Percentiles rank a stretch among this genome's conserved stretches.
Conservation (phyloP, 2,797 vertebrate species). For the Danio tinwini region DNA sequence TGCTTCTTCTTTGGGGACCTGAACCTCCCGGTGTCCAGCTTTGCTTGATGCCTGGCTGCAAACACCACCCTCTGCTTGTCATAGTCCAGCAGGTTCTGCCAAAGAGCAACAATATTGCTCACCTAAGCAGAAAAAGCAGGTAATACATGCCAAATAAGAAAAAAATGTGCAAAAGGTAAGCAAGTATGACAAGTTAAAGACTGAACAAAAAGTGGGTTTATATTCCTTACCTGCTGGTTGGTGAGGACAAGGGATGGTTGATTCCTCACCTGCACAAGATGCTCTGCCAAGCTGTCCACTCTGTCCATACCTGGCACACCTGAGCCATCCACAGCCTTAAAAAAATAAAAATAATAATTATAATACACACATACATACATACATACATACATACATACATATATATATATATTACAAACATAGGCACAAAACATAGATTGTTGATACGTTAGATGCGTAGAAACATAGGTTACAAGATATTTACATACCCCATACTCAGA, state of each 20-base stretch:
- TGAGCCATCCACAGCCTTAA: constrained; percentile 8
- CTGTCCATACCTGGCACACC: constrained; percentile 27
- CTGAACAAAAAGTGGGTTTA: no score
- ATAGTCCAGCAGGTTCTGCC: constrained; percentile 34
- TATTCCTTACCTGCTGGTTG: constrained; percentile 41
- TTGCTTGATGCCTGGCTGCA: constrained; percentile 29
- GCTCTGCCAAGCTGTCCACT: constrained; percentile 47
- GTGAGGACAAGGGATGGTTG: constrained; percentile 28
- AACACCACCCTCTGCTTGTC: constrained; percentile 30
- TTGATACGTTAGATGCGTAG: no score
- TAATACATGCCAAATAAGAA: no score
- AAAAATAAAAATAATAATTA: no score
- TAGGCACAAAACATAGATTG: constrained; percentile 9
- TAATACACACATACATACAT: no score
- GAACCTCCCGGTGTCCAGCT: constrained; percentile 36
- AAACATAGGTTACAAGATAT: no score
- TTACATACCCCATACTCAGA: no score
- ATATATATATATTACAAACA: no score
- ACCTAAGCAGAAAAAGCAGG: no score
- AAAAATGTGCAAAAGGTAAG: no score
- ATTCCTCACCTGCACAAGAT: constrained; percentile 30
- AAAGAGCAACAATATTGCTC: no score
- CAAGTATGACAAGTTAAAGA: no score
- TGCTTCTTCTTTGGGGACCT: constrained; percentile 34
- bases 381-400: not conserved